Evolutionary conservation across 2,113 vertebrate species (phyloP), one percentile per base, ranked within the genome.

Genomic region (Alaudala cheleensis): DNA sequence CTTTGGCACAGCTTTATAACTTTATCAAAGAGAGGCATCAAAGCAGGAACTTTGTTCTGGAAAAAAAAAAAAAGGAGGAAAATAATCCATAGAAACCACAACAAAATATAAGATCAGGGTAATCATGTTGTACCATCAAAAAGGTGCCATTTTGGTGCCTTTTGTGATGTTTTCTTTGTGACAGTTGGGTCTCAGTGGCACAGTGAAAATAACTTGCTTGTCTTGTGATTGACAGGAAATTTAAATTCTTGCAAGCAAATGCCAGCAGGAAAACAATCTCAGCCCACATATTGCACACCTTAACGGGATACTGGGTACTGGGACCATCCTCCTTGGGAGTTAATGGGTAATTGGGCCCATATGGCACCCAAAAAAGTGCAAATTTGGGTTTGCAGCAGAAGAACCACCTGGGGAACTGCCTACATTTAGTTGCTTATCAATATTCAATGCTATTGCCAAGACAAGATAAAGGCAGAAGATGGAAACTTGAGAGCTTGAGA

Each of bases 1-100:
- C 87, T 88, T 81, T 89, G 91, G 89, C 88, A 86, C 80, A 80
- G 89, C 95, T 95, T 96, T 91, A 78, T 91, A 90, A 94, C 87
- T 96, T 96, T 95, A 97, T 96, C 96, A 96, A 92, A 96, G 92
- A 57, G 88, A 95, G 91, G 71, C 25, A 81, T 91, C 84, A 95
- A 89, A 97, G 76, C 25, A 22, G 81, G 83, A 95, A 86, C 37
- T 77, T 86, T 37, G 31, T 92, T 89, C 94, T 72, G 81, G 39
- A 40, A 37, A 54, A 40, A 92, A 88, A 60, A 53, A 64, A 54
- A 77, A 87, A 70, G 29, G 25, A 78, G 81, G 76, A 87, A 94
- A 85, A 96, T 86, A 93, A 97, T 96, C 77, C 91, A 81, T 86
- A 91, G 93, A 93, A 95, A 73, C 4, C 50, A 64, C 72, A 86